phyloP scores from a whole-genome alignment of 1,140 invertebrate species.

The Drosophila chauvacae region DNA sequence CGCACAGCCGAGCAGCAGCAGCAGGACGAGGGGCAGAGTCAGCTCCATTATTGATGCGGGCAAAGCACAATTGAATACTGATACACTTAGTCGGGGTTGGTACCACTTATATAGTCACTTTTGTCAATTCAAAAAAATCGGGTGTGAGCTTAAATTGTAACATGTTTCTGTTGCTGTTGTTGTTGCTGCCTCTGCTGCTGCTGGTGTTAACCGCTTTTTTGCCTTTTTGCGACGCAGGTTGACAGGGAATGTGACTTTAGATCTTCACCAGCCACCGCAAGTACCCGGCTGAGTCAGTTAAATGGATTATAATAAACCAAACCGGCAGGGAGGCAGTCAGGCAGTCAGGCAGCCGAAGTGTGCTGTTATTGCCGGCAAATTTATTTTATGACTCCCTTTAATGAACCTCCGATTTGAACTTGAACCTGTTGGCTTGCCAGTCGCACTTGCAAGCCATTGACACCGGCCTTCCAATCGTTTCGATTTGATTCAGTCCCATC shows the following conservation, averaged over 20 bases:
- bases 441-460: slow-evolving; percentile 32
- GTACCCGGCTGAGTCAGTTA: slow-evolving; percentile 45
- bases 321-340: slow-evolving; percentile 25
- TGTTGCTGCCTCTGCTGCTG: neutral
- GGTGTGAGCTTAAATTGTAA: slow-evolving; percentile 45
- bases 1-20: slow-evolving; percentile 25
- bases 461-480: slow-evolving; percentile 9
- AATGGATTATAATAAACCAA: slow-evolving; percentile 38
- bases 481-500: slow-evolving; percentile 1
- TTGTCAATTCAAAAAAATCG: slow-evolving; percentile 38
- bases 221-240: slow-evolving; percentile 56
- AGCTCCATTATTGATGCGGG: slow-evolving; percentile 31
- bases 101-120: slow-evolving; percentile 60
- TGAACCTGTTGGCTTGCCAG: slow-evolving; percentile 30
- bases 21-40: slow-evolving; percentile 20
- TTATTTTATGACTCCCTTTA: slow-evolving; percentile 72
- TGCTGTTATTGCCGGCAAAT: slow-evolving; percentile 47
- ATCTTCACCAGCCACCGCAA: slow-evolving; percentile 61
- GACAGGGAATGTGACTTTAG: slow-evolving; percentile 75
- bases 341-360: slow-evolving; percentile 33
- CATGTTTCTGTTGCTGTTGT: slow-evolving; percentile 24
- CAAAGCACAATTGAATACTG: slow-evolving; percentile 45
- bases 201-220: slow-evolving; percentile 41
- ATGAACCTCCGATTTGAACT: slow-evolving; percentile 58
- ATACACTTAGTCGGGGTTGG: slow-evolving; percentile 15